Conservation (phyloP, 1,140 invertebrate genomes). For the Sogatella furcifera region DNA sequence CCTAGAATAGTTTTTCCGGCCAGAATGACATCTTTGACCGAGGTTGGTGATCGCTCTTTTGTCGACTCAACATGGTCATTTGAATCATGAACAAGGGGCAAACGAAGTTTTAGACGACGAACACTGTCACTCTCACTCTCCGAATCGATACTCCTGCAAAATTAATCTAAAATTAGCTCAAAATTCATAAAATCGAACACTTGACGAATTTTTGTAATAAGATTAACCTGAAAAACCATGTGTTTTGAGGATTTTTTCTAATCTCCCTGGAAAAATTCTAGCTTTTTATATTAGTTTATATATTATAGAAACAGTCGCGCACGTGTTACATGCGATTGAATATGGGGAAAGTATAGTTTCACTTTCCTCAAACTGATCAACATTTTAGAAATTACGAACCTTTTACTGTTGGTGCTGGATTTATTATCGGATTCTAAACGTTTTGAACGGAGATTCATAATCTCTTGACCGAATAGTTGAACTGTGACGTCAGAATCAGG, state of each 20-base stretch:
- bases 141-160: conserved; percentile 9
- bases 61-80: conserved; percentile 22
- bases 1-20: conserved; percentile 63
- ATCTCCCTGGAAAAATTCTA: no score
- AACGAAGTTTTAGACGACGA: conserved; percentile 8
- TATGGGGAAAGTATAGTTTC: no score
- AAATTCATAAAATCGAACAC: no score
- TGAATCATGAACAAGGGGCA: conserved; percentile 10
- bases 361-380: no score
- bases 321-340: no score
- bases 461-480: conserved; percentile 58
- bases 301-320: no score
- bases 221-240: no score
- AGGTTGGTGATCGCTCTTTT: conserved; percentile 38
- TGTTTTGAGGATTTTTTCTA: no score
- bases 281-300: no score
- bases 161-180: neutral
- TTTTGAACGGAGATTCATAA: conserved; percentile 45
- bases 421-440: conserved; percentile 34
- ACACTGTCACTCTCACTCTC: conserved; percentile 10
- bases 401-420: conserved; percentile 34
- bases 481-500: conserved; percentile 61
- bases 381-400: conserved; percentile 20
- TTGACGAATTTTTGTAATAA: no score
- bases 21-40: conserved; percentile 57